These are phyloP conservation scores for Himalopsyche tibetana DNA, from an alignment of 2,888 invertebrate species.

Conservation along the genomic window DNA sequence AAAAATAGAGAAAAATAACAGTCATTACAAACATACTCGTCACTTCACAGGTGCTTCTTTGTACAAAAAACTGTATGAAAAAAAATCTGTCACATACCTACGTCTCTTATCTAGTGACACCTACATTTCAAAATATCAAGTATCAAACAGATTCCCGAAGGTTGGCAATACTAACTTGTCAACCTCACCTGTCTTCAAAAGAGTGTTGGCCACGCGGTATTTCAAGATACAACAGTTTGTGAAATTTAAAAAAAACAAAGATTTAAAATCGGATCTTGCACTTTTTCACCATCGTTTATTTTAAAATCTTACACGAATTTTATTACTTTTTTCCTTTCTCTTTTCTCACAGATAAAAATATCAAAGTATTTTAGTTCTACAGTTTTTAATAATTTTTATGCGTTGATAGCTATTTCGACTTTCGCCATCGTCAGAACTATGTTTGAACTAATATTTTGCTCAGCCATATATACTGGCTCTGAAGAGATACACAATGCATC, in stretches of 20 bases:
- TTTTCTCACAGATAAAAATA: too few relatives aligned
- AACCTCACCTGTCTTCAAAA: conserved; percentile 16
- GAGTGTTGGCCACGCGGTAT: neutral
- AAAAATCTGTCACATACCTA: neutral
- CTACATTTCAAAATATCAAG: conserved; percentile 11
- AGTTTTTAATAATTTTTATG: too few relatives aligned
- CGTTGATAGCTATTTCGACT: too few relatives aligned
- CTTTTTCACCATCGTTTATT: neutral
- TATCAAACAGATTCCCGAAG: conserved; percentile 6
- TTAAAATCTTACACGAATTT: too few relatives aligned
- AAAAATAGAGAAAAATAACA: neutral
- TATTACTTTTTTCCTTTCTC: too few relatives aligned
- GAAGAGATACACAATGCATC: too few relatives aligned
- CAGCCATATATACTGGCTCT: too few relatives aligned
- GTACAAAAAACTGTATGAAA: neutral
- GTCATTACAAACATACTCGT: conserved; percentile 8
- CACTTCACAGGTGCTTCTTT: conserved; percentile 25
- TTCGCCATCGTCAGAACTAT: too few relatives aligned
- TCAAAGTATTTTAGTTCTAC: too few relatives aligned
- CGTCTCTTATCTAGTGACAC: conserved; percentile 3
- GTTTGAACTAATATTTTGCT: too few relatives aligned
- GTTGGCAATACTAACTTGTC: conserved; percentile 17
- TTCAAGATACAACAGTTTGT: neutral
- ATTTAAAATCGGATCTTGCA: neutral
- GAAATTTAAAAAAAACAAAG: neutral